Evolutionary conservation across 2,113 vertebrate species (phyloP).

Genomic region (Silurus meridionalis): DNA sequence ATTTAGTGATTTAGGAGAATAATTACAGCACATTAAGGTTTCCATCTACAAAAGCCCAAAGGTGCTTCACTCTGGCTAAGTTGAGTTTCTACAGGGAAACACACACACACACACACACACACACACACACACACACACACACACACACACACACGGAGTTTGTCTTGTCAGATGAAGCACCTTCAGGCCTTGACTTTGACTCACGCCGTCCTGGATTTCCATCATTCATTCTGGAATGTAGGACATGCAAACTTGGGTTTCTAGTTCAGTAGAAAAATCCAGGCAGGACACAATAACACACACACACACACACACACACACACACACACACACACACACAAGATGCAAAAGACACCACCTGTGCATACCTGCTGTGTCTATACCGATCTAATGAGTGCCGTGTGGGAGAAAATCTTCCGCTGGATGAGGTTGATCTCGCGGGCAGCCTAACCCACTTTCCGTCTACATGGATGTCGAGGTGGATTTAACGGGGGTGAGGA

Average conservation of each 20-base stretch:
- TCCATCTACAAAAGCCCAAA: background rate
- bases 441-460: slow-evolving; percentile 21
- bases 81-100: slow-evolving; percentile 4
- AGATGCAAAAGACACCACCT: background rate
- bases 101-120: background rate
- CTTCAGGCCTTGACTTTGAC: slow-evolving; percentile 30
- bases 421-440: background rate
- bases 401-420: slow-evolving; percentile 10
- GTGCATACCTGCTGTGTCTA: background rate
- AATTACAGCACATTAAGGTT: slow-evolving; percentile 33
- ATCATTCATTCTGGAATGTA: slow-evolving; percentile 23
- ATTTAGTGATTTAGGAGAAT: slow-evolving; percentile 22
- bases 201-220: slow-evolving; percentile 16
- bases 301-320: too few relatives aligned
- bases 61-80: slow-evolving; percentile 1
- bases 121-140: too few relatives aligned
- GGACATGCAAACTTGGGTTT: slow-evolving; percentile 14
- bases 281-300: background rate
- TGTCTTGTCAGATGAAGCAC: background rate
- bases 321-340: too few relatives aligned
- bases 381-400: background rate
- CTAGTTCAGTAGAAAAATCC: slow-evolving; percentile 11
- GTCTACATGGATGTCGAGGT: background rate
- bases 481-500: background rate
- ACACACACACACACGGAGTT: background rate